Evolutionary conservation across 2,113 vertebrate genomes (phyloP).

Genomic region (Cranoglanis bouderius): DNA sequence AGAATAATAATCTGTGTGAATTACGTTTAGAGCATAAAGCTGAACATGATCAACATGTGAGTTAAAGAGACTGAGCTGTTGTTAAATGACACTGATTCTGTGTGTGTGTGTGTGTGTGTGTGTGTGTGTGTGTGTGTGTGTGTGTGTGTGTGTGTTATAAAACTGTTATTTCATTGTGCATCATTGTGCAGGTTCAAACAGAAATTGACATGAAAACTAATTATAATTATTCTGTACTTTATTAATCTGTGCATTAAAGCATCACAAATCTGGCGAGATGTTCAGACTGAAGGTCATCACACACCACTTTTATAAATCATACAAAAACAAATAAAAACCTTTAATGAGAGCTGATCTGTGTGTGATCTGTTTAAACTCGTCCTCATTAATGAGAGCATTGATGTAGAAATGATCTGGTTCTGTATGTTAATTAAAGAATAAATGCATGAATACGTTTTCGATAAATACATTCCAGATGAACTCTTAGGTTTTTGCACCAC

Average conservation of each 20-base stretch:
- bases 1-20: neutral
- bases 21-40: neutral
- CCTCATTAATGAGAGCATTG: slow-evolving; percentile 39
- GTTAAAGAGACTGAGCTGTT: neutral
- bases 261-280: neutral
- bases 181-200: neutral
- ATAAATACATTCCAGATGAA: slow-evolving; percentile 42
- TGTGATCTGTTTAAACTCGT: slow-evolving; percentile 10
- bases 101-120: no score
- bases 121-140: neutral
- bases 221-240: neutral
- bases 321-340: slow-evolving; percentile 19
- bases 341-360: neutral
- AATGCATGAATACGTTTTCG: slow-evolving; percentile 52
- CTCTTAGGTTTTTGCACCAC: slow-evolving; percentile 44
- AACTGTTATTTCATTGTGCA: neutral
- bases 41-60: neutral
- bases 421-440: slow-evolving; percentile 49
- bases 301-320: neutral
- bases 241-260: slow-evolving; percentile 7
- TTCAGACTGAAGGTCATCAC: slow-evolving; percentile 3
- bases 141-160: neutral
- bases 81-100: neutral
- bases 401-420: slow-evolving; percentile 17
- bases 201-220: neutral